These are phyloP conservation scores for Metopolophium dirhodum DNA, from an alignment of 1,140 invertebrate genomes.

Conservation along the genomic window DNA sequence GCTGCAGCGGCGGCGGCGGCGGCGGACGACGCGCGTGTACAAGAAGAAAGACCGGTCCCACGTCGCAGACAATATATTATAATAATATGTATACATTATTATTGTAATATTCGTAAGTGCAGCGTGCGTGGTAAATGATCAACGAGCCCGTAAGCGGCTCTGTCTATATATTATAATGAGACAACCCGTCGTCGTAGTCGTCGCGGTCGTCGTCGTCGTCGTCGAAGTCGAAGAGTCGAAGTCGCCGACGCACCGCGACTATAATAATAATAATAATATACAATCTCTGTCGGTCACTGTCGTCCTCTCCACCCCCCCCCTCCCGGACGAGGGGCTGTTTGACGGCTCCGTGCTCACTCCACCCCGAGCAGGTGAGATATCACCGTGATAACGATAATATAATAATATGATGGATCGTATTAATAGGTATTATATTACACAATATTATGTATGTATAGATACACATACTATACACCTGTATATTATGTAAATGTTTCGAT, in stretches of 20 bases:
- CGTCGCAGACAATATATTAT: not conserved
- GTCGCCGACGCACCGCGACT: not conserved
- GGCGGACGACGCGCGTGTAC: not conserved
- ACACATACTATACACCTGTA: not conserved
- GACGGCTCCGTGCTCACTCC: not conserved
- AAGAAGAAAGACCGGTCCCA: constrained; percentile 45
- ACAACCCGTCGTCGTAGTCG: constrained; percentile 39
- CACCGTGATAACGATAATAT: not conserved
- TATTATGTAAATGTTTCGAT: not conserved
- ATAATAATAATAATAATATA: not conserved
- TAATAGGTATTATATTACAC: not conserved
- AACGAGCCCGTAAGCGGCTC: constrained; percentile 1
- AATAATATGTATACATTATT: constrained; percentile 6
- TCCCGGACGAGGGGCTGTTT: not conserved
- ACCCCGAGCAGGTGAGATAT: not conserved
- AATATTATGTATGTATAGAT: too few species aligned
- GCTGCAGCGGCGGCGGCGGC: not conserved
- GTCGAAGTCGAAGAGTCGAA: not conserved
- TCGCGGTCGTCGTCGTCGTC: not conserved
- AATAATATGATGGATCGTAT: not conserved
- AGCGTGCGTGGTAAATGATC: constrained; percentile 28
- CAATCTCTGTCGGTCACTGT: not conserved
- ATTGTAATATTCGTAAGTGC: not conserved
- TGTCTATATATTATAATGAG: constrained; percentile 13
- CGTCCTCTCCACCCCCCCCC: not conserved